phyloP scores from a whole-genome alignment of 2,888 invertebrate genomes.

The Lypha dubia region DNA sequence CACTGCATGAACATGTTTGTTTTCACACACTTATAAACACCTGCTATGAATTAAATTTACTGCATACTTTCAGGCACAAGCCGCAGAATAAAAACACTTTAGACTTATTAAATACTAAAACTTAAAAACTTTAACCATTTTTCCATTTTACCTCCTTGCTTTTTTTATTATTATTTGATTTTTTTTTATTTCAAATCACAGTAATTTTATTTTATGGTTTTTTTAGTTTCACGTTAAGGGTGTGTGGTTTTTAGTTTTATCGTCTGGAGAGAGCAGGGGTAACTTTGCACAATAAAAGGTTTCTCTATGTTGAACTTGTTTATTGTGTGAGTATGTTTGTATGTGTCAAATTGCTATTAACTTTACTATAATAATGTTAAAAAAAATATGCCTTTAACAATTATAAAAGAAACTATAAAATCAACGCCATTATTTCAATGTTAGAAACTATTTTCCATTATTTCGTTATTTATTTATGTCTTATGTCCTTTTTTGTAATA shows the following conservation, averaged over 20 bases:
- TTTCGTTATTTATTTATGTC: not conserved
- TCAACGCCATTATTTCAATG: slow-evolving; percentile 27
- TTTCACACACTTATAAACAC: too few relatives aligned
- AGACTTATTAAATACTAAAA: too few relatives aligned
- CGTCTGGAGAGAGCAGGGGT: not conserved
- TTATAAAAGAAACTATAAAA: slow-evolving; percentile 40
- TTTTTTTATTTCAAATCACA: slow-evolving; percentile 5
- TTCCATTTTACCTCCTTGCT: not conserved
- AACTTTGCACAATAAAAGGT: slow-evolving; percentile 1
- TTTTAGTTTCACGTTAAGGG: not conserved
- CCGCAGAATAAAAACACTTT: not conserved
- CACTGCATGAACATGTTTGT: not conserved
- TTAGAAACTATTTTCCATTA: not conserved
- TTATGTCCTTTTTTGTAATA: not conserved
- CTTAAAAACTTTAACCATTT: too few relatives aligned
- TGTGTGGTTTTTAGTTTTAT: slow-evolving; percentile 13
- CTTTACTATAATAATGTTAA: slow-evolving; percentile 6
- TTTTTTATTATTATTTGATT: not conserved
- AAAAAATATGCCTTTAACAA: slow-evolving; percentile 34
- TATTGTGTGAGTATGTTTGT: too few relatives aligned
- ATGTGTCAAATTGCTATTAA: not conserved
- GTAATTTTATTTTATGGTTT: slow-evolving; percentile 24
- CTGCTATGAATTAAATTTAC: not conserved
- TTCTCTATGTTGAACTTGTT: not conserved
- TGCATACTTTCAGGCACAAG: slow-evolving; percentile 1